Evolutionary conservation across 2,888 invertebrate genomes (phyloP), one percentile per base, ranked within the genome.

Genomic region (Deladenus siricidicola): DNA sequence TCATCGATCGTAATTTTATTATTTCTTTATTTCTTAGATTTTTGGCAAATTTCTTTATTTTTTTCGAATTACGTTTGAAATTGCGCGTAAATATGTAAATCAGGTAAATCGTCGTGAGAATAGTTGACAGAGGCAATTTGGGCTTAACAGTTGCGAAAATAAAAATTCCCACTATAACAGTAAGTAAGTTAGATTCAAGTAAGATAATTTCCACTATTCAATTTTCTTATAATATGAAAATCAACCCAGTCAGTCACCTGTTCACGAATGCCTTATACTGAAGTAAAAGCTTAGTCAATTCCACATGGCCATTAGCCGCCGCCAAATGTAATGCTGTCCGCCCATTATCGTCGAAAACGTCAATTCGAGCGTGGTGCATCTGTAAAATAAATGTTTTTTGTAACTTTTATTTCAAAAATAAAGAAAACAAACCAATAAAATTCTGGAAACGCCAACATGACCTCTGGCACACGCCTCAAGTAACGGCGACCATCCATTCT

Each of bases 401-500:
- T 34, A 34, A 10, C 6, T 10, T 34, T 34, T 10, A 34, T 34
- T 10, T 34, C n/a, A n/a, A n/a, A n/a, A n/a, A n/a, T n/a, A n/a
- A n/a, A n/a, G n/a, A n/a, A n/a, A n/a, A 14, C 39, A 10, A 53
- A 53, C 58, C 30, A 94, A 83, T 59, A 96, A 84, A 64, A 89
- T 81, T 60, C 81, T 80, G 45, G 94, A 91, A 70, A 96, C 86
- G 78, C 90, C 89, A 83, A 89, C 87, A 80, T 98, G 96, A 4
- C 94, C 98, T 79, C 89, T 85, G 79, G 94, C 88, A 76, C 94
- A 89, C 23, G 98, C 96, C 72, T 96, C 92, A 55, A 96, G 83
- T 68, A 98, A 83, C 17, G 98, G 96, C 0, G 96, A 94, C 93
- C 96, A 96, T 8, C 98, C 84, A 56, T 70, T 73, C 73, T 76